These are phyloP conservation scores for Eupeodes luniger DNA, from an alignment of 2,888 invertebrate species.

Conservation along the genomic window DNA sequence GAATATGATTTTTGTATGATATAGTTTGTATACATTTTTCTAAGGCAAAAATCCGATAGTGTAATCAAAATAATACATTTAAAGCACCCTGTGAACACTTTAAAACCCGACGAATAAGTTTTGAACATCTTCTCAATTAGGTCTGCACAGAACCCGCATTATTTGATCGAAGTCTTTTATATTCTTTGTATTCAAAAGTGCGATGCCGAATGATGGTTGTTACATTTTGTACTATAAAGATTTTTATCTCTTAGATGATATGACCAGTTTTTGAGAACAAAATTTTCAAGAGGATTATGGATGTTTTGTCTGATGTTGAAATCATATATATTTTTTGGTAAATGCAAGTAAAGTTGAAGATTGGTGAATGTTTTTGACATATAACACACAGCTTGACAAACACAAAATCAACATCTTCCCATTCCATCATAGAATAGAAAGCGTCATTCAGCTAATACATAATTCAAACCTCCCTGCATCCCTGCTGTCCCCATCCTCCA, in stretches of 20 bases:
- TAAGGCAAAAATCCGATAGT: no score
- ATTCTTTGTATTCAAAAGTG: conserved; percentile 30
- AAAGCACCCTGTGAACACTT: conserved; percentile 15
- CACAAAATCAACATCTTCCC: conserved; percentile 1
- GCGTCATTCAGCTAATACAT: conserved; percentile 51
- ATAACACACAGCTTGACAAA: neutral
- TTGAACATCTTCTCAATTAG: conserved; percentile 59
- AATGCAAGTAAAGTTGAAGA: neutral
- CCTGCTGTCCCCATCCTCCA: neutral
- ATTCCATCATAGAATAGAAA: neutral
- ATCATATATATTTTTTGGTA: no score
- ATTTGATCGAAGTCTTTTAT: neutral
- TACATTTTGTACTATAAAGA: conserved; percentile 5
- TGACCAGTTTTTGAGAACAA: conserved; percentile 3
- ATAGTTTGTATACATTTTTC: no score
- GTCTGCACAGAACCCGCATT: conserved; percentile 37
- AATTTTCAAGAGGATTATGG: conserved; percentile 44
- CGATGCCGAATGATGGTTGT: conserved; percentile 33
- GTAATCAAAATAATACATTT: no score
- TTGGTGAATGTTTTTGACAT: conserved; percentile 7
- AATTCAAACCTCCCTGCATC: conserved; percentile 10
- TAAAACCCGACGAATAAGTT: conserved; percentile 40
- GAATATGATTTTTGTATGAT: no score
- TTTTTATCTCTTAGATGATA: conserved; percentile 6
- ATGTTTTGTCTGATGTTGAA: neutral